These are phyloP conservation scores for Sylvicapra grimmia DNA, from an alignment of 2,113 vertebrate genomes.

Conservation along the genomic window DNA sequence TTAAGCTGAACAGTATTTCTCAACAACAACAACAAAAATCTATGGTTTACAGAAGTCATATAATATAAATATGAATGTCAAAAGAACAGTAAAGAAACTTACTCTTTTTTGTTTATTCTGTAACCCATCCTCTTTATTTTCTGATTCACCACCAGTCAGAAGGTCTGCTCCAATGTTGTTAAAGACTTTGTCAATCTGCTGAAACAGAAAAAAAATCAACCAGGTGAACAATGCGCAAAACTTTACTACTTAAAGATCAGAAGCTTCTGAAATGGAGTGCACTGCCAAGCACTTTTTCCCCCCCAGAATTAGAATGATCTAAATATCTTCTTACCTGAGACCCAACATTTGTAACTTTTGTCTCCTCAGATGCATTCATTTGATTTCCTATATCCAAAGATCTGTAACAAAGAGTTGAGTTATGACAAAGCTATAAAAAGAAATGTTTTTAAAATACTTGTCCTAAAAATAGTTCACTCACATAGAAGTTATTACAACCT, in stretches of 20 bases:
- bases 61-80: background rate
- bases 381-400: slow-evolving; percentile 90
- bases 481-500: background rate
- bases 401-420: slow-evolving; percentile 59
- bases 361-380: slow-evolving; percentile 84
- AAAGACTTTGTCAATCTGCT: slow-evolving; percentile 92
- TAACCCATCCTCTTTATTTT: slow-evolving; percentile 88
- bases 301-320: background rate
- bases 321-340: slow-evolving; percentile 83
- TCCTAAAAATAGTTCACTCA: background rate
- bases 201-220: slow-evolving; percentile 42
- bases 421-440: slow-evolving; percentile 30
- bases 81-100: slow-evolving; percentile 41
- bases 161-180: slow-evolving; percentile 79
- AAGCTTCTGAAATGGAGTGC: background rate
- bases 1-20: slow-evolving; percentile 3
- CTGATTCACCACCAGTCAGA: slow-evolving; percentile 79
- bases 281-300: background rate
- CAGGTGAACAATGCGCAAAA: background rate
- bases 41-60: background rate
- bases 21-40: background rate
- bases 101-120: slow-evolving; percentile 87
- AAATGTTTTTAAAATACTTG: background rate
- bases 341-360: slow-evolving; percentile 78
- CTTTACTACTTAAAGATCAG: slow-evolving; percentile 15